These are phyloP conservation scores for Battus philenor DNA, from an alignment of 1,140 invertebrate genomes.

Conservation along the genomic window DNA sequence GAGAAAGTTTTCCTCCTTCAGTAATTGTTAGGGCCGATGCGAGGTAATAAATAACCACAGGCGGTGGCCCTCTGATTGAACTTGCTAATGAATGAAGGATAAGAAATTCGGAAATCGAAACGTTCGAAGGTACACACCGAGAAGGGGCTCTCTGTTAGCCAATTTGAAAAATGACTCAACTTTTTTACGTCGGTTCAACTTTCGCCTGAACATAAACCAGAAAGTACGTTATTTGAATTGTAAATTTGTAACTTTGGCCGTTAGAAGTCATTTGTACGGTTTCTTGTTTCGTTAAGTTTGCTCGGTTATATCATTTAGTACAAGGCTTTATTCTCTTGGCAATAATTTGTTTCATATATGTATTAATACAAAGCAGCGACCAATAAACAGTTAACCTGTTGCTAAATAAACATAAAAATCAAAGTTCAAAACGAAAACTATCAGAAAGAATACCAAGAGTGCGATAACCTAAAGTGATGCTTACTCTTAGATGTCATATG, in stretches of 20 bases:
- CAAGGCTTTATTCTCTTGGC: no score
- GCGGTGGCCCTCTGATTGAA: conserved; percentile 64
- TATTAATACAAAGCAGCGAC: no score
- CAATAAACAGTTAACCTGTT: no score
- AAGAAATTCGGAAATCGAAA: conserved; percentile 67
- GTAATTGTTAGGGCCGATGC: conserved; percentile 70
- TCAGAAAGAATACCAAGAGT: no score
- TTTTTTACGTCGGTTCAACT: conserved; percentile 22
- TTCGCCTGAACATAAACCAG: conserved; percentile 8
- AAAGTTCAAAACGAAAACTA: no score
- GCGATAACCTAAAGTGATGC: no score
- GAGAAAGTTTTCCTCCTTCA: conserved; percentile 65
- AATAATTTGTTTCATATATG: no score
- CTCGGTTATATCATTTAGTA: no score
- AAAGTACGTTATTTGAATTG: conserved; percentile 15
- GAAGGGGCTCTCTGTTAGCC: conserved; percentile 19
- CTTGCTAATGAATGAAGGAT: conserved; percentile 73
- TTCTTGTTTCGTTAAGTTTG: conserved; percentile 14
- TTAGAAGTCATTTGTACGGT: conserved; percentile 12
- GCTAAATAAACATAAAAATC: no score
- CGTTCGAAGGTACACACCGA: conserved; percentile 31
- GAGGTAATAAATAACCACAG: conserved; percentile 70
- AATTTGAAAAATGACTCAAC: conserved; percentile 41
- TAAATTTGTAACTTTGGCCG: conserved; percentile 12
- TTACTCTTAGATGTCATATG: no score